Evolutionary conservation across 1,140 invertebrate genomes (phyloP), one percentile per base, ranked within the genome.

Genomic region (Leptopilina clavipes): DNA sequence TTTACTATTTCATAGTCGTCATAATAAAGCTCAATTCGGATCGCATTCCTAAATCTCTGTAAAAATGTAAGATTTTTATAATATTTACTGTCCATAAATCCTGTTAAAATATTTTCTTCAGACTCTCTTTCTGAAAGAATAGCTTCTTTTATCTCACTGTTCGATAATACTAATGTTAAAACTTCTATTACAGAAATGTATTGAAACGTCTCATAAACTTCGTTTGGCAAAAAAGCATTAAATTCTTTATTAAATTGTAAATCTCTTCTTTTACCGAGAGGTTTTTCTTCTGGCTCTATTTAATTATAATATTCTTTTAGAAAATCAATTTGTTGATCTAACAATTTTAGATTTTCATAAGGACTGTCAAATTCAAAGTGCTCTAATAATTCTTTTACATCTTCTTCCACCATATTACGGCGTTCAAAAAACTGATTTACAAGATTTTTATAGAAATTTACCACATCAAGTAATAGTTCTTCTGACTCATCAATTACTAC

Each of bases 1-100:
- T 52, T 56, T 11, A 56, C 72, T 8, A 77, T 52, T 52, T 52
- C 48, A 5, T 14, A 48, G 12, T 48, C 45, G 0, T 48, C 45
- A 12, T 48, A 48, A 3, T 48, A 48, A 10, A 48, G 45, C 11
- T 48, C 45, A 14, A 48, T 48, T 10, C 45, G 8, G 5, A 14
- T 48, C 12, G n/a, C 45, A 12, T 48, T 5, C 14, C 45, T 48
- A n/a, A 12, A 48, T 48, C 9, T 48, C 14, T n/a, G 12, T 5
- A 48, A 3, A 14, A 12, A 48, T 14, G 45, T 12, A 12, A 14
- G 45, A n/a, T 48, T 48, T 12, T 48, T 48, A 48, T 48, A 48
- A 48, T 1, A 48, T 48, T 48, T 10, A 3, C 45, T 12, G 14
- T 48, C 45, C 45, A 48, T 48, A 48, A 48, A 48, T 48, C 45